A percentile compares a stretch with the other conserved stretches of the same genome.
Conservation (phyloP, 2,888 invertebrate genomes). For the Drosophila acutilabella region DNA sequence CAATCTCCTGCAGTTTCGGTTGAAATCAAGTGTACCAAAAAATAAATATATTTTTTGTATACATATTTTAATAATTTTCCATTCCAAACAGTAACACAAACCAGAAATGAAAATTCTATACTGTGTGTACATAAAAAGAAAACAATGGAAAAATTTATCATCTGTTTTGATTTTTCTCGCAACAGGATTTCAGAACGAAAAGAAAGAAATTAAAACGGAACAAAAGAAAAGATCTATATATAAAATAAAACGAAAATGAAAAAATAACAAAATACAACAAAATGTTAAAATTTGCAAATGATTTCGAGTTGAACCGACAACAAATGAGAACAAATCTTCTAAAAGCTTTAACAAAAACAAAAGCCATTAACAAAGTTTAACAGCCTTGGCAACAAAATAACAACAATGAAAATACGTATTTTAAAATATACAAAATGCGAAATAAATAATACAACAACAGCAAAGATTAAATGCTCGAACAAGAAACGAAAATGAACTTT, state of each 20-base stretch:
- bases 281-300: constrained; percentile 10
- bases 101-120: neutral
- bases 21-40: neutral
- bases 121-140: neutral
- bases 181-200: constrained; percentile 17
- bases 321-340: constrained; percentile 20
- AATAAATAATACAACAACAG: constrained; percentile 34
- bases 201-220: neutral
- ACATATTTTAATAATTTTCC: constrained; percentile 2
- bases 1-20: neutral
- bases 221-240: constrained; percentile 13
- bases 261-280: neutral
- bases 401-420: constrained; percentile 25
- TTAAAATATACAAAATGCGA: constrained; percentile 42
- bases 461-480: constrained; percentile 22
- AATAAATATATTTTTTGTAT: neutral
- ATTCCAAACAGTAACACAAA: constrained; percentile 8
- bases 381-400: constrained; percentile 40
- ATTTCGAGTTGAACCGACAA: constrained; percentile 15
- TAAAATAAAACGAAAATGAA: too few species aligned
- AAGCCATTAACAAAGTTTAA: constrained; percentile 53
- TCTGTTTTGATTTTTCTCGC: constrained; percentile 5
- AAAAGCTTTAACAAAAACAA: constrained; percentile 20
- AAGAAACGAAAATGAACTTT: constrained; percentile 46
- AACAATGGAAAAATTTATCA: constrained; percentile 14